Evolutionary conservation across 2,797 vertebrate genomes (phyloP), one percentile per base, ranked within the genome.

Genomic region (Lemur catta): DNA sequence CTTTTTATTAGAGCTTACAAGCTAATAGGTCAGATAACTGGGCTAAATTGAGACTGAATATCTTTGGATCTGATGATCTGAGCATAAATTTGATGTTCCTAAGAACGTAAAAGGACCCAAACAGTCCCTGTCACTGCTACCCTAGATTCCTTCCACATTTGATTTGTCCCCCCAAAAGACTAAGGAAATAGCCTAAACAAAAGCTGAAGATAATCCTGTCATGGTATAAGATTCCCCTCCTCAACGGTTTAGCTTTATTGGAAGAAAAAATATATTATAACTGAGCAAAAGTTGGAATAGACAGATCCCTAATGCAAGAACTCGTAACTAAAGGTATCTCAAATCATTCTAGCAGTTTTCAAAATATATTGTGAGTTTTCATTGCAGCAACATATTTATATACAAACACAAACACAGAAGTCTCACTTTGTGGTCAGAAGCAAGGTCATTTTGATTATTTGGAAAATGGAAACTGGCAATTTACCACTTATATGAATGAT

Each of bases 361-460:
- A 89, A 89, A 89, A 89, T 67, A 84, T 28, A 87, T 41, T 38
- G 10, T 79, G 55, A 93, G 33, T 85, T 89, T 93, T 76, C 81
- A 94, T 2, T 57, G 11, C 43, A 94, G 61, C 30, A 86, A 86
- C 50, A 30, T 80, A 94, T 59, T 91, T 88, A 65, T 67, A 72
- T 12, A 87, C 7, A 90, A 75, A 93, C 48, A 88, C 28, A 79
- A 43, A 85, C 4, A 55, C 22, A 33, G 41, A 63, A 92, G 55
- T 55, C 72, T 90, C 71, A 69, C 50, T 81, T 30, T 48, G 26
- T 94, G 88, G 55, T 84, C 72, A 72, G 7, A 75, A 80, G 63
- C 67, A 92, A 93, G 38, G 14, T 89, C 55, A 57, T 76, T 90
- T 92, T 94, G 80, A 87, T 93, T 93, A 93, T 87, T 35, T 90